These are phyloP conservation scores for Micrastur ruficollis DNA, from an alignment of 2,797 vertebrate genomes.

Conservation along the genomic window DNA sequence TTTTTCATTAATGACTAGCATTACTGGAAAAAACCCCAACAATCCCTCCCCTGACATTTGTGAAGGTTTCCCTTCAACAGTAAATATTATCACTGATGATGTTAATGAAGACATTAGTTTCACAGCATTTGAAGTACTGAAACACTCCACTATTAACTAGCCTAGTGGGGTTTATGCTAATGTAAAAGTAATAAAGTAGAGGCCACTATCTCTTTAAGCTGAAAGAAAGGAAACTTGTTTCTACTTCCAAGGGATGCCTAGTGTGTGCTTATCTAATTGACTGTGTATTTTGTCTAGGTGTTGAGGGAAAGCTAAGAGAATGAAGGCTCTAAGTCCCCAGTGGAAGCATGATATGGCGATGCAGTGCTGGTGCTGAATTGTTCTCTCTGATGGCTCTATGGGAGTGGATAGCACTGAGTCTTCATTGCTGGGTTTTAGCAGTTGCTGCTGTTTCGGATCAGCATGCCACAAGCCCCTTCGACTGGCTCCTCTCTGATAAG, in stretches of 20 bases:
- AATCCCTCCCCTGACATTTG: conserved; percentile 21
- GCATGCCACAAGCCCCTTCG: conserved; percentile 90
- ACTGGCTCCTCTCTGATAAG: conserved; percentile 98
- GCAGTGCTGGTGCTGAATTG: conserved; percentile 86
- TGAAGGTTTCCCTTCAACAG: conserved; percentile 29
- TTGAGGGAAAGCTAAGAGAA: conserved; percentile 86
- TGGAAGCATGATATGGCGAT: conserved; percentile 88
- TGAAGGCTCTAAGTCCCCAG: conserved; percentile 87
- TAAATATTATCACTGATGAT: conserved; percentile 57
- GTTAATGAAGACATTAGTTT: conserved; percentile 63
- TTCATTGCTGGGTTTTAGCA: conserved; percentile 86
- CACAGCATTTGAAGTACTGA: conserved; percentile 35
- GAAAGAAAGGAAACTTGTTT: conserved; percentile 46
- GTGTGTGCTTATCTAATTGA: conserved; percentile 67
- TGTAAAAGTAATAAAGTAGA: conserved; percentile 51
- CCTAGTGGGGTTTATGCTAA: conserved; percentile 62
- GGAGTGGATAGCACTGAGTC: conserved; percentile 93
- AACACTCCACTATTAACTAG: conserved; percentile 57
- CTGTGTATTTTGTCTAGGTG: conserved; percentile 83
- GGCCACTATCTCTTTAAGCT: conserved; percentile 50
- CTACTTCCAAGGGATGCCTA: conserved; percentile 46
- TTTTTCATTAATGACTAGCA: conserved; percentile 2
- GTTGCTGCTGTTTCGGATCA: conserved; percentile 87
- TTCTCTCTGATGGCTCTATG: conserved; percentile 98
- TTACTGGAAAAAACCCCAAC: neutral